A percentile compares a stretch with the other conserved stretches of the same genome.
Evolutionary conservation across 1,140 invertebrate species (phyloP).

Genomic region (Bombus superbus): DNA sequence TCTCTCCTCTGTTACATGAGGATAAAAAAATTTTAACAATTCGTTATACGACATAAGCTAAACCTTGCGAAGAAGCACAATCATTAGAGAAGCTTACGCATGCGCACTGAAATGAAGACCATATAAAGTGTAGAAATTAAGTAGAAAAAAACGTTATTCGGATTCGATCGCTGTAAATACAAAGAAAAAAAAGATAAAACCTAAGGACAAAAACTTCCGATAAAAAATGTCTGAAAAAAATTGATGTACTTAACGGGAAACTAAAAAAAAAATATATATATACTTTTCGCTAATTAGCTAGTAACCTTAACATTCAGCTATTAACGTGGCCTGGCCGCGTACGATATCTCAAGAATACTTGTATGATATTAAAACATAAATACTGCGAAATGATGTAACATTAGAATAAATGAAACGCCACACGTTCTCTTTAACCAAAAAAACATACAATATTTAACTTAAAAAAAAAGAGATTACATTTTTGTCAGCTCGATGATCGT

Average conservation of each 20-base stretch:
- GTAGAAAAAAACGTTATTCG: neutral
- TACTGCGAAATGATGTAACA: constrained; percentile 31
- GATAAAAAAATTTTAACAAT: constrained; percentile 12
- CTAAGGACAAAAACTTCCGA: neutral
- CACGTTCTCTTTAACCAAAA: neutral
- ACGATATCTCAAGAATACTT: constrained; percentile 4
- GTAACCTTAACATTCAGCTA: constrained; percentile 6
- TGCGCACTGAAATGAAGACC: neutral
- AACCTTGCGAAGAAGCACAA: neutral
- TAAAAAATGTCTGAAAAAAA: constrained; percentile 4
- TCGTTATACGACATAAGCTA: neutral
- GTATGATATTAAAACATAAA: constrained; percentile 26
- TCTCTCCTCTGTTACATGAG: neutral
- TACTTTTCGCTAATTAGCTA: constrained; percentile 11
- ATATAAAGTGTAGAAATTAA: neutral
- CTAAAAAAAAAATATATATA: constrained; percentile 30
- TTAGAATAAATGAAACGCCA: constrained; percentile 18
- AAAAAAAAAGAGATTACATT: neutral
- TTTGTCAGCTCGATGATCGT: constrained; percentile 45
- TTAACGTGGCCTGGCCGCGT: neutral
- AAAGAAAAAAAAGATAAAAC: neutral
- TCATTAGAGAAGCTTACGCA: constrained; percentile 11
- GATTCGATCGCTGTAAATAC: neutral
- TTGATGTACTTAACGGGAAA: neutral
- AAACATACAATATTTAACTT: neutral